Evolutionary conservation across 30 jellyfish, hydroid and myxozoan genomes (phyloP), one percentile per base, ranked within the genome.

Genomic region (Aurelia aurita): DNA sequence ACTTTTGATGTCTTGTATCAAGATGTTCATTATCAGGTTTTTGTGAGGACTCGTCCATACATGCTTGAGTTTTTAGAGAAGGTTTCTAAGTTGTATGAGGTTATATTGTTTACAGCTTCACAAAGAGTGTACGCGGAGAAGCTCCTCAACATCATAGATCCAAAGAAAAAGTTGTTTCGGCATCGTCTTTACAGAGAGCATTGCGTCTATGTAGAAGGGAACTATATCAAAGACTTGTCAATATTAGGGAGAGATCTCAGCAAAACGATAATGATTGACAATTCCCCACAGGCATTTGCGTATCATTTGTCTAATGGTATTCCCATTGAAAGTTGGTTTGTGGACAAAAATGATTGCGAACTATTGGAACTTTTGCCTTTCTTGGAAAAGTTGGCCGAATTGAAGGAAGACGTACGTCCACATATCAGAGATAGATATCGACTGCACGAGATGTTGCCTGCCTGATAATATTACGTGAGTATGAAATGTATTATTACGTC

Each of bases 261-360:
- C 68, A 84, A 81, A 54, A 89, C 99, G 28, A 80, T 94, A 63
- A 94, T 94, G 59, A 96, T 94, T 46, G 99, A 94, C 45, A 94
- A 94, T 69, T 94, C 99, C 44, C 99, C 99, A 2, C 99, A 94
- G 68, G 99, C 99, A 23, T 94, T 94, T 89, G 99, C 99, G 39
- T 94, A 94, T 72, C 99, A 94, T 25, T 72, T 94, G 44, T 85
- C 99, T 10, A 94, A 94, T 66, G 99, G 99, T 53, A 88, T 94
- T 8, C 99, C 99, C 32, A 94, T 94, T 57, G 99, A 94, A 69
- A 90, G 98, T 49, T 94, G 99, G 99, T 94, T 94, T 80, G 90
- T 83, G n/a, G 99, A 94, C 81, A 74, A 88, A 72, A 91, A 94
- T 51, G 99, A 94, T 79, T 89, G 97, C 67, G 99, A 94, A 77